Evolutionary conservation across 1,140 invertebrate species (phyloP), one percentile per base, ranked within the genome.

Genomic region (Rhagoletis pomonella): DNA sequence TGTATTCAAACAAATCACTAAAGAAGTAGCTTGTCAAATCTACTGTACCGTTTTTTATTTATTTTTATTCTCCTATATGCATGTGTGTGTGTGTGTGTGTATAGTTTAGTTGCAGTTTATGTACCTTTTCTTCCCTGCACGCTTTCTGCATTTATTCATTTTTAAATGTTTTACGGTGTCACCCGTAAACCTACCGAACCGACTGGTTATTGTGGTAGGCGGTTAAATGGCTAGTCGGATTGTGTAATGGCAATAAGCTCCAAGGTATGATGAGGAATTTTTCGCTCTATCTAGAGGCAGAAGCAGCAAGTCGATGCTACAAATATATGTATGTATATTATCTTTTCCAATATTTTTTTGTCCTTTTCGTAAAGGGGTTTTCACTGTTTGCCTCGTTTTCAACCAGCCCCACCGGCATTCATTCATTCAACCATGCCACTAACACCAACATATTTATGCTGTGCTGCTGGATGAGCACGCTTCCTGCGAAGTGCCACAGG

Each of bases 1-100:
- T 87, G 42, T 42, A 67, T 85, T 85, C 67, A 87, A 55, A 19
- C 59, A 19, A 4, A 85, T 58, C 44, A 67, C 44, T 5, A 29
- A n/a, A 19, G 73, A 9, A 50, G 47, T 19, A 81, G 19, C 47
- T 50, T 9, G 69, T 47, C 14, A 17, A 58, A 55, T 73, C 67
- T 62, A n/a, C 10, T 62, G 44, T 39, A 7, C 10, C 47, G 47
- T 55, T 50, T 81, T 55, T 12, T n/a, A 12, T 62, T 62, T 14
- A 62, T 62, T 62, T 62, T 62, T 62, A 17, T 62, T 62, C 4
- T 14, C 60, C 1, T n/a, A 14, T 29, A 29, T 29, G 29, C 29
- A 29, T 29, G 29, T 29, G 29, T 29, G 29, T 29, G 29, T 29
- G 29, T 29, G 29, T 29, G 29, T 29, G 29, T 29, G 29, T 29